Conservation (phyloP, 1,140 invertebrate species). For the Euwallacea fornicatus region DNA sequence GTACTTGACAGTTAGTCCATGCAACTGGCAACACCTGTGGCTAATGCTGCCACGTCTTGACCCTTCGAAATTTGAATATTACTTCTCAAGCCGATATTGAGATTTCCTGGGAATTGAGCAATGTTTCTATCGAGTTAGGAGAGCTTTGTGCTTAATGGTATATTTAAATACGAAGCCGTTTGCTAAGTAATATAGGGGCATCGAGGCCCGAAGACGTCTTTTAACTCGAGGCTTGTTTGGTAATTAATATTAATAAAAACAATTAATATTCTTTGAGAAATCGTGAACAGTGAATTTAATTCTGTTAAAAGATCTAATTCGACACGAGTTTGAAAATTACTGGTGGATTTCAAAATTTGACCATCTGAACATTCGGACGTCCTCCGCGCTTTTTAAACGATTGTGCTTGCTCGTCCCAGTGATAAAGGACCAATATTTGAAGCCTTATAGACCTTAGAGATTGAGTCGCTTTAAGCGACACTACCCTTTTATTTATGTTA, state of each 20-base stretch:
- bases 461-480: slow-evolving; percentile 3
- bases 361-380: not conserved
- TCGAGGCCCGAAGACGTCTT: no score
- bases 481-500: slow-evolving; percentile 7
- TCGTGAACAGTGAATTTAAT: not conserved
- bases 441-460: not conserved
- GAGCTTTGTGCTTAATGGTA: slow-evolving; percentile 7
- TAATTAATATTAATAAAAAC: not conserved
- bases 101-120: slow-evolving; percentile 8
- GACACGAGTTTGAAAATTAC: not conserved
- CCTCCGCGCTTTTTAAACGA: not conserved
- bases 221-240: not conserved
- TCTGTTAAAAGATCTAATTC: not conserved
- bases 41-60: slow-evolving; percentile 14
- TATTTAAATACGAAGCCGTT: slow-evolving; percentile 5
- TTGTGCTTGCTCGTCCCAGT: not conserved
- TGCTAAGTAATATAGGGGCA: not conserved
- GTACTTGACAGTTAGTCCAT: slow-evolving; percentile 14
- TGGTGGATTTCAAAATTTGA: slow-evolving; percentile 3
- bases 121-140: slow-evolving; percentile 9
- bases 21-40: slow-evolving; percentile 22
- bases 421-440: slow-evolving; percentile 9
- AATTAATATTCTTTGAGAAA: slow-evolving; percentile 2
- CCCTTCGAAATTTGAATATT: slow-evolving; percentile 17
- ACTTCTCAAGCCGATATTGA: slow-evolving; percentile 16